Evolutionary conservation across 2,797 vertebrate genomes (phyloP).

Genomic region (Rhinogobio ventralis): DNA sequence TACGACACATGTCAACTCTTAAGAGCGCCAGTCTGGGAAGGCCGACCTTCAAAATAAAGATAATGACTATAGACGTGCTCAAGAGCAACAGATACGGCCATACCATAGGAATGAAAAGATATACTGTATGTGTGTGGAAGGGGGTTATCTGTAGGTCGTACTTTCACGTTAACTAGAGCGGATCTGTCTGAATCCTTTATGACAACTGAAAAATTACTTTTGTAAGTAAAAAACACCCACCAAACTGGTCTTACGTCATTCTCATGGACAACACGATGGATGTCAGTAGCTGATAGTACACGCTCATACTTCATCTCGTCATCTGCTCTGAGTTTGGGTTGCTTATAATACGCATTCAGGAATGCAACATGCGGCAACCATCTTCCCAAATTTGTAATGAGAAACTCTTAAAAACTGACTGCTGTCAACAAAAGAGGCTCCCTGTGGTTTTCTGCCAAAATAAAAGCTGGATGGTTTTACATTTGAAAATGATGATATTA

Average conservation of each 20-base stretch:
- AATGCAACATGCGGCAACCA: neutral
- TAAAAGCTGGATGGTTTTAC: neutral
- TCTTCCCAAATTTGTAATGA: conserved; percentile 23
- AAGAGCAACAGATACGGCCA: neutral
- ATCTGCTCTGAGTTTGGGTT: conserved; percentile 10
- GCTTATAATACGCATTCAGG: neutral
- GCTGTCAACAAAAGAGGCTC: conserved; percentile 12
- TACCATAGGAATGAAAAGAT: neutral
- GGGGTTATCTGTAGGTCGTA: neutral
- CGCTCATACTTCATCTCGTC: neutral
- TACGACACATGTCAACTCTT: neutral
- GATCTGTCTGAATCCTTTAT: neutral
- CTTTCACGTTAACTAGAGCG: conserved; percentile 10
- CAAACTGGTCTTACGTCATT: neutral
- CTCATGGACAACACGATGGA: neutral
- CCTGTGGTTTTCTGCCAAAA: neutral
- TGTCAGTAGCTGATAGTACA: neutral
- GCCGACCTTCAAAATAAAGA: conserved; percentile 15
- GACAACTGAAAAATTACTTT: conserved; percentile 15
- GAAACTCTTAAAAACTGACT: neutral
- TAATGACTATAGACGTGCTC: conserved; percentile 20
- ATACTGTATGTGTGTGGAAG: neutral
- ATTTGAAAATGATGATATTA: neutral
- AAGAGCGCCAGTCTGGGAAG: neutral
- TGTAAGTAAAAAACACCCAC: neutral